These are phyloP conservation scores for Drosophila willistoni DNA, from an alignment of 1,140 invertebrate genomes.

Conservation along the genomic window DNA sequence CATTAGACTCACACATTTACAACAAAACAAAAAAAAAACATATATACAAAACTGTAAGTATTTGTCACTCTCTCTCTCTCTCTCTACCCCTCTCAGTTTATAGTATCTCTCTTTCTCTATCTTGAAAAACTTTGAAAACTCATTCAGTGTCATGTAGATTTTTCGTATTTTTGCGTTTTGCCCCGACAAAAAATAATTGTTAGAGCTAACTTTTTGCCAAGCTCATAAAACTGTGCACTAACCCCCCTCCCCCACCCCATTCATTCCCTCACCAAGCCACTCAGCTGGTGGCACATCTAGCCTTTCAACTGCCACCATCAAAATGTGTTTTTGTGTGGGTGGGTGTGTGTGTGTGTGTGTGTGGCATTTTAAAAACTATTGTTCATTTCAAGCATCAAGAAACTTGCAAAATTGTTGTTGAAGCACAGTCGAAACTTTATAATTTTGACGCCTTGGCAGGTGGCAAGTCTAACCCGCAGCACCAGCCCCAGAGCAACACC, in stretches of 20 bases:
- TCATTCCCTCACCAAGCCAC: too few species aligned
- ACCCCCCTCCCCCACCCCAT: too few species aligned
- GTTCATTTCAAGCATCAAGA: constrained; percentile 66
- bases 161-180: constrained; percentile 58
- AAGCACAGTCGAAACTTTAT: constrained; percentile 57
- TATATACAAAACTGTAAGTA: constrained; percentile 28
- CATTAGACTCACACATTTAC: constrained; percentile 44
- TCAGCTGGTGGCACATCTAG: constrained; percentile 1
- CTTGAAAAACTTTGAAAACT: constrained; percentile 57
- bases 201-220: constrained; percentile 53
- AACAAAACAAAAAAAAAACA: constrained; percentile 14
- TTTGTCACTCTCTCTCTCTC: constrained; percentile 29
- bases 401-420: constrained; percentile 63
- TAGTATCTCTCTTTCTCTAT: constrained; percentile 1
- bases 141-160: constrained; percentile 66
- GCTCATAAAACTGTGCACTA: constrained; percentile 52
- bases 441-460: constrained; percentile 61
- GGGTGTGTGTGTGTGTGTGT: constrained; percentile 36
- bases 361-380: constrained; percentile 64
- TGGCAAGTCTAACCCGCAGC: constrained; percentile 12
- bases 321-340: constrained; percentile 5
- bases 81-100: background rate
- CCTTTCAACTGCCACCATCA: background rate
- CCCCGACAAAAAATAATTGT: constrained; percentile 60
- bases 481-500: background rate